Evolutionary conservation across 2,888 invertebrate species (phyloP), one percentile per base, ranked within the genome.

Genomic region (Toxonevra muliebris): DNA sequence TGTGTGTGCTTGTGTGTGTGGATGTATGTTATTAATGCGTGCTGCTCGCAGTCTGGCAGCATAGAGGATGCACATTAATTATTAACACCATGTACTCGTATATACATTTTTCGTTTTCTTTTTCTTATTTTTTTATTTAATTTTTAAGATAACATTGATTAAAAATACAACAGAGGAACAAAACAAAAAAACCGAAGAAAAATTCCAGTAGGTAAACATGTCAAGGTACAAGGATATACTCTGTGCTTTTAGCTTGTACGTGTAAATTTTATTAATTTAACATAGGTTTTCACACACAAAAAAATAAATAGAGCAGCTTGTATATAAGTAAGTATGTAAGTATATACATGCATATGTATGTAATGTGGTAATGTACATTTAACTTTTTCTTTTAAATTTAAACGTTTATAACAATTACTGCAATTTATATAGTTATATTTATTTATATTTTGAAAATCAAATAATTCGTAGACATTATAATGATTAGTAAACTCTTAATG

Each of bases 201-300:
- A 52, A 30, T 7, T 30, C 30, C 48, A 68, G 61, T 55, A 54
- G 61, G 52, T 57, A 63, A 69, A 48, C 40, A 54, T 65, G 70
- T 70, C 72, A 72, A 70, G 70, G 70, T 70, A 67, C 72, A 72
- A 72, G 72, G 72, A 72, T 70, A 67, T 20, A 66, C 48, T 66
- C 30, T 30, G 30, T 30, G 7, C 30, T 30, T 30, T 2, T 30
- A 30, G 3, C 30, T 30, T 30, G 30, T 30, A 30, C 30, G 30
- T 70, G 65, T 53, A 67, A 65, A 60, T 70, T 70, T 57, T 66
- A 69, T 69, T 68, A 65, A 48, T 58, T 15, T 30, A 30, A 30
- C 30, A 2, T 4, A 30, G 3, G 7, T 30, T 30, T 7, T 4
- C 30, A 30, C 30, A 4, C 30, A 30, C 30, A 30, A 30, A 2